Percentiles rank a stretch among this genome's conserved stretches.
Evolutionary conservation across 1,140 invertebrate species (phyloP).

Genomic region (Aporrectodea caliginosa): DNA sequence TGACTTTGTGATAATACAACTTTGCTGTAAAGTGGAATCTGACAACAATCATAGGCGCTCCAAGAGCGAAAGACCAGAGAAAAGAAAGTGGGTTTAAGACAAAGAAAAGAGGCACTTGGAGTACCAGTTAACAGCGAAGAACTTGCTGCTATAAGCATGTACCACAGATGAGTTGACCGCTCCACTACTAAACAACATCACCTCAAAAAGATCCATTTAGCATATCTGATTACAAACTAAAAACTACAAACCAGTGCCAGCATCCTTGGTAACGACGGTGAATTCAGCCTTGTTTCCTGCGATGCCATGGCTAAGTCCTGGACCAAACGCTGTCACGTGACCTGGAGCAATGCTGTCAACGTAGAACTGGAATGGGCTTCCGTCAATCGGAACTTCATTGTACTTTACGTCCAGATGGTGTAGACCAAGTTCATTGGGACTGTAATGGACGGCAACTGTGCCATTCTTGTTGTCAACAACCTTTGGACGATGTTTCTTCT

Average conservation of each 20-base stretch:
- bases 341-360: conserved; percentile 88
- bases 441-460: conserved; percentile 89
- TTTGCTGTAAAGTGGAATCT: too few species aligned
- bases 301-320: conserved; percentile 65
- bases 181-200: too few species aligned
- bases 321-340: conserved; percentile 89
- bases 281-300: conserved; percentile 90
- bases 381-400: conserved; percentile 91
- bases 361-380: conserved; percentile 94
- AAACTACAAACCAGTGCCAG: conserved; percentile 81
- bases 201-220: too few species aligned
- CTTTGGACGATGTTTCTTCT: conserved; percentile 67
- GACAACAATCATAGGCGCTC: too few species aligned
- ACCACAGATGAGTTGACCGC: too few species aligned
- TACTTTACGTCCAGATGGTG: conserved; percentile 90
- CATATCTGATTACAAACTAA: too few species aligned
- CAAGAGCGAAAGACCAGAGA: too few species aligned
- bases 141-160: too few species aligned
- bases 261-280: conserved; percentile 94
- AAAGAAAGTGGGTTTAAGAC: too few species aligned
- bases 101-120: too few species aligned
- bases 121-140: too few species aligned
- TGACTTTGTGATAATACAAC: too few species aligned
- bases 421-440: conserved; percentile 86
- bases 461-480: conserved; percentile 96